Percentiles rank a stretch among this genome's conserved stretches.
Evolutionary conservation across 2,888 invertebrate species (phyloP).

Genomic region (Epsilonema sp.): DNA sequence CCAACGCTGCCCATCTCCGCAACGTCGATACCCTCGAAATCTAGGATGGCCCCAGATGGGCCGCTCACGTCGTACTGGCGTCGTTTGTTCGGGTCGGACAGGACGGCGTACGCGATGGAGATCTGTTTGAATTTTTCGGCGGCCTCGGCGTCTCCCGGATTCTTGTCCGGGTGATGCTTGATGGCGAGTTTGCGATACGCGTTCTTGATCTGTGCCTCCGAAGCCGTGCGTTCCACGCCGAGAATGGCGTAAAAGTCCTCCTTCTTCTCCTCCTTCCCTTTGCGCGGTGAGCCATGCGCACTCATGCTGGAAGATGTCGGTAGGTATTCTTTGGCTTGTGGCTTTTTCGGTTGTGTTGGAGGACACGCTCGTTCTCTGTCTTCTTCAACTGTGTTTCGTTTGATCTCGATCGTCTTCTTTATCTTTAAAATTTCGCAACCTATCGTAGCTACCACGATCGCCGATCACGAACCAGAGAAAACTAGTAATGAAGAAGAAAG

Average conservation of each 20-base stretch:
- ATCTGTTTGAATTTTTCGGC: conserved; percentile 27
- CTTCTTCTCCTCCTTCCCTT: conserved; percentile 9
- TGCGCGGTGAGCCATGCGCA: no score
- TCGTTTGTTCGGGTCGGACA: conserved; percentile 27
- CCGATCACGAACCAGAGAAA: no score
- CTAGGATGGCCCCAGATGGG: conserved; percentile 19
- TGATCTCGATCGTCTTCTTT: no score
- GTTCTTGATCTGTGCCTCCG: conserved; percentile 25
- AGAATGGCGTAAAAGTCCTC: conserved; percentile 24
- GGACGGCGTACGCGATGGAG: conserved; percentile 26
- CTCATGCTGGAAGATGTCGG: no score
- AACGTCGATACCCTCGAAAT: conserved; percentile 24
- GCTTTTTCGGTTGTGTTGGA: no score
- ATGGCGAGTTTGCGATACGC: conserved; percentile 25
- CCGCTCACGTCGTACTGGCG: conserved; percentile 28
- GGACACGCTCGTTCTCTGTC: no score
- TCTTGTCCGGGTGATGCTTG: conserved; percentile 16
- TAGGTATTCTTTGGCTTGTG: no score
- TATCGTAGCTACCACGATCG: no score
- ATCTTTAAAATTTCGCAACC: no score
- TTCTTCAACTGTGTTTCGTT: no score
- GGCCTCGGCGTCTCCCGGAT: conserved; percentile 21
- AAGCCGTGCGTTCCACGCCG: conserved; percentile 24
- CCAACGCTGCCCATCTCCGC: conserved; percentile 26
- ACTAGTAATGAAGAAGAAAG: no score